Percentiles rank a stretch among this genome's conserved stretches.
phyloP scores from a whole-genome alignment of 64 coral and sea anemone genomes.

The Acropora tenuis region DNA sequence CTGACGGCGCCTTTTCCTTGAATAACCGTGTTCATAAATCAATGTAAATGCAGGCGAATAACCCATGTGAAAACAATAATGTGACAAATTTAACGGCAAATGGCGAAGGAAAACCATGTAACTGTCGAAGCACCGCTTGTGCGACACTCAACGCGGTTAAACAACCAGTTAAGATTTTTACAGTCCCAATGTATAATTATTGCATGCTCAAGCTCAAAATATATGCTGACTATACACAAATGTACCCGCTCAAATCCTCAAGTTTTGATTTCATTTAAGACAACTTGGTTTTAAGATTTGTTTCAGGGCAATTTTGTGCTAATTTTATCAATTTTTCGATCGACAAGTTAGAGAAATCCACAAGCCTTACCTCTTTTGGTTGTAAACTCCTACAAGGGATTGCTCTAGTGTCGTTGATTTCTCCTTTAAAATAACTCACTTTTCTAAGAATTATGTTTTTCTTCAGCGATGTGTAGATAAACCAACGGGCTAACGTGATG shows the following conservation, averaged over 20 bases:
- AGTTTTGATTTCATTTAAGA: neutral
- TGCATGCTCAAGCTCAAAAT: neutral
- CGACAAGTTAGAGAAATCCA: neutral
- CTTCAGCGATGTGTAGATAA: neutral
- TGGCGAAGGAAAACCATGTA: slow-evolving; percentile 24
- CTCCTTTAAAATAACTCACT: neutral
- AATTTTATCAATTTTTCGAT: neutral
- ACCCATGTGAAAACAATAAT: no score
- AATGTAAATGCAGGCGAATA: no score
- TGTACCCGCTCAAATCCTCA: neutral
- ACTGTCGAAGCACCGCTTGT: neutral
- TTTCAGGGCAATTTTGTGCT: neutral
- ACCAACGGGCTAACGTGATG: neutral
- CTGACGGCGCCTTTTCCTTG: no score
- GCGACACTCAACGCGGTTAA: slow-evolving; percentile 19
- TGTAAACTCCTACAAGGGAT: neutral
- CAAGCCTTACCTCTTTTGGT: neutral
- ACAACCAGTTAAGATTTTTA: slow-evolving; percentile 13
- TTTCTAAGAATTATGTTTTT: slow-evolving; percentile 17
- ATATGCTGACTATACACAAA: neutral
- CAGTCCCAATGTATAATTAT: neutral
- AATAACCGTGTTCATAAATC: no score
- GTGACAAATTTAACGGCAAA: slow-evolving; percentile 9
- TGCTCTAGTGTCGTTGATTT: no score
- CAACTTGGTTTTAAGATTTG: neutral